These are phyloP conservation scores for Aphodius sticticus DNA, from an alignment of 2,888 invertebrate species.

Conservation along the genomic window DNA sequence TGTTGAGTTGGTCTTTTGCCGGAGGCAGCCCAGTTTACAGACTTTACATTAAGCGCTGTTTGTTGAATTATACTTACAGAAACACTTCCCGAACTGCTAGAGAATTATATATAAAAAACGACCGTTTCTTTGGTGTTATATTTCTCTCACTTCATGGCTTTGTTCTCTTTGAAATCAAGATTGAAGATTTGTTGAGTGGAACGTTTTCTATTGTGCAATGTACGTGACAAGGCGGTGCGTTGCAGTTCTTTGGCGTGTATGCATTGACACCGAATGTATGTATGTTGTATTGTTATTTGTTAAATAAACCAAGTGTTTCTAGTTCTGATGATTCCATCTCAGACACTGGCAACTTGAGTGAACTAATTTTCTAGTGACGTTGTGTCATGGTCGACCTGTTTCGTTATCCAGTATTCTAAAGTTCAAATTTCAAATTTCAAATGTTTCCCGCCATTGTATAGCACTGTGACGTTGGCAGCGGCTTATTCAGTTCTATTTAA, in stretches of 20 bases:
- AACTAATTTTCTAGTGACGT: no score
- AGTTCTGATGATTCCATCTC: no score
- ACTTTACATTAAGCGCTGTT: background rate
- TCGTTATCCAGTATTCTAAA: no score
- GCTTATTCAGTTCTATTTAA: no score
- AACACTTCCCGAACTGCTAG: background rate
- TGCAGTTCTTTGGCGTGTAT: background rate
- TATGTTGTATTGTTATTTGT: background rate
- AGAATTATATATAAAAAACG: background rate
- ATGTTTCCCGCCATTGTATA: no score
- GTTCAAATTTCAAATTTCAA: no score
- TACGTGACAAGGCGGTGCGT: background rate
- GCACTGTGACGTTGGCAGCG: no score
- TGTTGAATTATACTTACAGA: no score
- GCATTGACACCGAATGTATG: background rate
- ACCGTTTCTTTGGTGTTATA: no score
- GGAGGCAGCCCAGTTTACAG: background rate
- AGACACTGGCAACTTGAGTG: no score
- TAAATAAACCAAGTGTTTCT: no score
- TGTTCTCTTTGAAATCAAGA: background rate
- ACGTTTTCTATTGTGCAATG: background rate
- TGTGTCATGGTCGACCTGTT: no score
- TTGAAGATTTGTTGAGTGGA: background rate
- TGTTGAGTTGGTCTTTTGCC: background rate
- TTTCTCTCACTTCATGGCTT: background rate